Conservation (phyloP, 2,888 invertebrate genomes). For the Ecliptopera silaceata region DNA sequence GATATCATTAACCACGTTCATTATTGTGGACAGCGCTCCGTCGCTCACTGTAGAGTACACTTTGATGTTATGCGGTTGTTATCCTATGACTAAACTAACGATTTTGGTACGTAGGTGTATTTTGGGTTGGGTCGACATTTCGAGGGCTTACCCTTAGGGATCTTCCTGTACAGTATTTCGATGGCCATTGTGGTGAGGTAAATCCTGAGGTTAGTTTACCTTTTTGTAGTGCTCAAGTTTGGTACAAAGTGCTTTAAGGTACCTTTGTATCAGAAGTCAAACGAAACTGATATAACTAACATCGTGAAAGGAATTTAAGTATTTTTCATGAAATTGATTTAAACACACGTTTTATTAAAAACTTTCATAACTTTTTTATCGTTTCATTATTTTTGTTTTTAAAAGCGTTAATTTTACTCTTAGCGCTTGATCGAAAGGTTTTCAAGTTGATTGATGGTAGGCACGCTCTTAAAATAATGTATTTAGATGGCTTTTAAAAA, state of each 20-base stretch:
- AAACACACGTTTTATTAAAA: too few relatives aligned
- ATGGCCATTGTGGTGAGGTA: too few relatives aligned
- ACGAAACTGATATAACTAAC: too few relatives aligned
- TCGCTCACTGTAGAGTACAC: background rate
- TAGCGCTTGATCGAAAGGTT: background rate
- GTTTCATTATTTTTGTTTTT: background rate
- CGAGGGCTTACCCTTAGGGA: background rate
- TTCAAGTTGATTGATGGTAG: conserved; percentile 26
- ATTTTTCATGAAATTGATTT: too few relatives aligned
- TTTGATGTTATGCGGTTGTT: background rate
- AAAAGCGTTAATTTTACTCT: background rate
- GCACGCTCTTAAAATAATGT: conserved; percentile 20
- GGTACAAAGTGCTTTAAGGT: too few relatives aligned
- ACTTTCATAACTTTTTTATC: too few relatives aligned
- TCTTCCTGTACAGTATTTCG: background rate
- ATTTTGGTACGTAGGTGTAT: background rate
- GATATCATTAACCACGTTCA: background rate
- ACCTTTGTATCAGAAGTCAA: too few relatives aligned
- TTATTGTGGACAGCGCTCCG: too few relatives aligned
- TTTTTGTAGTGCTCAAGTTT: too few relatives aligned
- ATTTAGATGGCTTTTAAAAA: conserved; percentile 21
- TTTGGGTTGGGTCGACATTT: background rate
- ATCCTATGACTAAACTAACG: background rate
- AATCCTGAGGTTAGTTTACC: too few relatives aligned
- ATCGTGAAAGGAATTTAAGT: too few relatives aligned